Evolutionary conservation across 2,113 vertebrate genomes (phyloP), one percentile per base, ranked within the genome.

Genomic region (Nestor notabilis): DNA sequence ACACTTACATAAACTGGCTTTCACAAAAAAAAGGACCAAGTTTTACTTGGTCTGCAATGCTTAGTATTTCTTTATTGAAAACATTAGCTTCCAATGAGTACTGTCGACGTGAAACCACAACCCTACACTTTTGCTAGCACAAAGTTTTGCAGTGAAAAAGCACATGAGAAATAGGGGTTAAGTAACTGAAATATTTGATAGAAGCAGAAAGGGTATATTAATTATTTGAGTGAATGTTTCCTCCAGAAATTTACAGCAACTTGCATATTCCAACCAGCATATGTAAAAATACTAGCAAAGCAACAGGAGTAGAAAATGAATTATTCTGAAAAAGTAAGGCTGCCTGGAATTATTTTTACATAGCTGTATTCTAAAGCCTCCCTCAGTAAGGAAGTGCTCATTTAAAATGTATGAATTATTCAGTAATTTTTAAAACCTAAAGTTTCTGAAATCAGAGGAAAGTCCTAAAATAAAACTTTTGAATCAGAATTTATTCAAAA

Each of bases 381-480:
- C 49, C 41, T 75, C 58, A 88, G 39, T 83, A 88, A 95, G 47
- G 46, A 90, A 95, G 56, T 44, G 41, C 78, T 97, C 72, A 90
- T 94, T 96, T 90, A 96, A 94, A 96, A 95, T 47, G 20, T 76
- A 95, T 96, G 95, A 97, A 96, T 96, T 96, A 97, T 97, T 96
- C 95, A 97, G 83, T 79, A 88, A 94, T 68, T 80, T 87, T 89
- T 83, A 78, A 97, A 93, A 90, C 39, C 24, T 47, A 29, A 97
- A 92, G 68, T 97, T 94, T 75, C 35, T 65, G 47, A 94, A 97
- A 96, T 89, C 31, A 78, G 50, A 29, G 15, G 35, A 83, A 89
- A 91, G 68, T 96, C 64, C 83, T 86, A 71, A 88, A 95, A 94
- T 80, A 88, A 86, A 90, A 93, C 82, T 97, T 97, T 70, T 77